Base-by-base conservation (phyloP, 2,888 invertebrate genomes). In the Aplocera efformata region DNA sequence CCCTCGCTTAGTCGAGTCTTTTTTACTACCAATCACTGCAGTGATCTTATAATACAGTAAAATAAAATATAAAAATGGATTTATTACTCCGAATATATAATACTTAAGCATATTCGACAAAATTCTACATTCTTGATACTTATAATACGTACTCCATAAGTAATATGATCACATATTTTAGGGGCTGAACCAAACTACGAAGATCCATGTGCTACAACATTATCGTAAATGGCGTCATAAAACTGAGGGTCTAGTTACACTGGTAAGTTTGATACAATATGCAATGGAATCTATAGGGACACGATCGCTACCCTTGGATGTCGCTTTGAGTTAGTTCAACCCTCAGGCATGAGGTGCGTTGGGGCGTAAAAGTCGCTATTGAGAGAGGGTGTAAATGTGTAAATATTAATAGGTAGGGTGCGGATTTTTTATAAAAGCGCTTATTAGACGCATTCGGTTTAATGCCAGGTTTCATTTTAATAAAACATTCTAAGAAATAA, bases 91-190 rank as follows among this genome's bases (percentile, higher is more conserved):
- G 53, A 59, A 60, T 64, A 65, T 65, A 17, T 57, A 59, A 55
- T 46, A 60, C 42, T 51, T 61, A 65, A 67, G 61, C 58, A 54
- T 61, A 66, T 67, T 61, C 56, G 31, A 46, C 42, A 52, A 52
- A 61, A 71, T 68, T 66, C 62, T 64, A 60, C 66, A 68, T 70
- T 63, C 50, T 53, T 59, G 62, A 72, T 65, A 65, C 63, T 64
- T 63, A n/a, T n/a, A n/a, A n/a, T n/a, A 65, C 68, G 65, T 67
- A 70, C 63, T 60, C 56, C 65, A 60, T 67, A 69, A 63, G 67
- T 71, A 69, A 71, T 67, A 61, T 59, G 60, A 69, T 69, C 68
- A 54, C 60, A 59, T 65, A 54, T 61, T 58, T 55, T 53, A 56
- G 53, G 53, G 59, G 59, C 37, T 35, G 33, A 42, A 38, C 71